Evolutionary conservation across 2,797 vertebrate genomes (phyloP), one percentile per base, ranked within the genome.

Genomic region (Pangasius djambal): DNA sequence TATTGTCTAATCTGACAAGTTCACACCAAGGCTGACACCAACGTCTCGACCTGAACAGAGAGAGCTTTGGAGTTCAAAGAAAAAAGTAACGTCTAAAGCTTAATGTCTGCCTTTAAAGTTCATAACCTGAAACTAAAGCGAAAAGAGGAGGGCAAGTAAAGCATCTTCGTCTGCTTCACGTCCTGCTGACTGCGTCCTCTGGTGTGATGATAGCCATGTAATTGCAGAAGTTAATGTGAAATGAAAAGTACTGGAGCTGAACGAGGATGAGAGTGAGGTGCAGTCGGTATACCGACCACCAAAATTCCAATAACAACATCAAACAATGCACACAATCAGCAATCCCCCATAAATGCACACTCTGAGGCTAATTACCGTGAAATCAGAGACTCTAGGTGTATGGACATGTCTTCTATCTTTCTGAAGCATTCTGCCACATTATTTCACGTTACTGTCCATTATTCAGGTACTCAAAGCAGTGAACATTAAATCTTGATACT

Each of bases 241-340:
- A 90, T 89, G 72, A 86, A 88, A 86, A 65, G 89, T 74, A 85
- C 79, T 59, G 52, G 52, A 85, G 81, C 67, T 79, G 72, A 75
- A 81, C 86, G 79, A 89, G 88, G 31, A 9, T 40, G n/a, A 61
- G 67, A 77, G 72, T 52, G 85, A 83, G 89, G 75, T 37, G 31
- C 65, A 67, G 31, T 88, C 65, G 63, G 6, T 82, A 78, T 67
- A 86, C 88, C 59, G 84, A 82, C 65, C 37, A 65, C 77, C 61
- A 86, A 87, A 92, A 91, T 87, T 88, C 57, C 87, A 90, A 90
- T 89, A 63, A 77, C 20, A 72, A 72, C 86, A 85, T 88, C 83
- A 89, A 82, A 81, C 20, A 37, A 81, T 59, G 78, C 52, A 20
- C 16, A 69, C 65, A 40, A 57, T 55, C n/a, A 57, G 16, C 52